phyloP scores from a whole-genome alignment of 2,113 vertebrate genomes.

The Gambusia affinis region DNA sequence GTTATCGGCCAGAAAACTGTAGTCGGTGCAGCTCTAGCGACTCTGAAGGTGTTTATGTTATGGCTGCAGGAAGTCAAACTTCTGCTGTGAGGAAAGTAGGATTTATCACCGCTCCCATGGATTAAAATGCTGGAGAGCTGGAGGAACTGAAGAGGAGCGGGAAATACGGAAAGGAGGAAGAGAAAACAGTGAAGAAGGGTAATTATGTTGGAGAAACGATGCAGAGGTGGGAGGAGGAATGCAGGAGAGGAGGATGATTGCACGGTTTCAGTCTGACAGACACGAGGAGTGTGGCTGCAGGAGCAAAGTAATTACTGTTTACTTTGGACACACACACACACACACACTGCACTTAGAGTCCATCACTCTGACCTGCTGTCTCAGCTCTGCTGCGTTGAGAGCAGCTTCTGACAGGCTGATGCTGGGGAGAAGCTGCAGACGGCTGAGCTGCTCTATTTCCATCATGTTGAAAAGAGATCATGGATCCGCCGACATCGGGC shows the following conservation, averaged over 20 bases:
- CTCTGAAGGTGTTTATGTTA: not conserved
- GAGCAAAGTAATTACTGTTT: slow-evolving; percentile 72
- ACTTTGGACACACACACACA: slow-evolving; percentile 56
- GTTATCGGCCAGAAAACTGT: too few relatives aligned
- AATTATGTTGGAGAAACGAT: not conserved
- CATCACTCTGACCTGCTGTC: slow-evolving; percentile 43
- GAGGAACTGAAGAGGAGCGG: not conserved
- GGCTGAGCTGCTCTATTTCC: not conserved
- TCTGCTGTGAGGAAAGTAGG: not conserved
- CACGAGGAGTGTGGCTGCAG: slow-evolving; percentile 63
- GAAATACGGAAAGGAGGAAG: not conserved
- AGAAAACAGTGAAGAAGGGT: slow-evolving; percentile 1
- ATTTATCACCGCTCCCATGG: not conserved
- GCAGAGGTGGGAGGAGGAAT: slow-evolving; percentile 22
- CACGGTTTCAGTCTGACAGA: slow-evolving; percentile 50
- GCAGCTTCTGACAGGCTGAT: slow-evolving; percentile 19
- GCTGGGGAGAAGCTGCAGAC: too few relatives aligned
- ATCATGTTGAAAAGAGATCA: not conserved
- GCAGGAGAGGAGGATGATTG: slow-evolving; percentile 58
- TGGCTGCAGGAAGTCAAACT: not conserved
- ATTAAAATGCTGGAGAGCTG: not conserved
- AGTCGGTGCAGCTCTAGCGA: too few relatives aligned
- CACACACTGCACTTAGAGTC: slow-evolving; percentile 12
- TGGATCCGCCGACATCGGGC: not conserved
- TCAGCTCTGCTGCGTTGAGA: slow-evolving; percentile 48